Conservation (phyloP, 1,140 invertebrate genomes). For the Hylaeus anthracinus region DNA sequence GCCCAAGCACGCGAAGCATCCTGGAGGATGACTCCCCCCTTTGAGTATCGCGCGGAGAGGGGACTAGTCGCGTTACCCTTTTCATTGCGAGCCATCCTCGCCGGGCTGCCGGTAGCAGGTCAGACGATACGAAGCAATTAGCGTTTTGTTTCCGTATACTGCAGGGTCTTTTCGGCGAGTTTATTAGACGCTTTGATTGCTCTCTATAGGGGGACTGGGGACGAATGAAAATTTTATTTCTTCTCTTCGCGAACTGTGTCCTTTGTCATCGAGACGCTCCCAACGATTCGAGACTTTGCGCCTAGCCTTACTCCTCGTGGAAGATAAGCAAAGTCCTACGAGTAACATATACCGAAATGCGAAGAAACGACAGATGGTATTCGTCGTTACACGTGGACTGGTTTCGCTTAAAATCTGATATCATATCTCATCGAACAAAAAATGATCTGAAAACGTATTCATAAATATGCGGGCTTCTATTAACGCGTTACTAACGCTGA, state of each 20-base stretch:
- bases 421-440: too few species aligned
- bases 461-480: neutral
- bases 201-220: neutral
- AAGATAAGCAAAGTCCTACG: neutral
- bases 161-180: neutral
- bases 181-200: neutral
- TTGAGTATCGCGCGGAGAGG: constrained; percentile 16
- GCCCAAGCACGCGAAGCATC: constrained; percentile 51
- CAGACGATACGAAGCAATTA: neutral
- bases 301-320: neutral
- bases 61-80: constrained; percentile 33
- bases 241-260: neutral
- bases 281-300: neutral
- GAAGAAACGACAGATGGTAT: too few species aligned
- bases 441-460: neutral
- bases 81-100: constrained; percentile 14
- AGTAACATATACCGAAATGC: too few species aligned
- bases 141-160: neutral
- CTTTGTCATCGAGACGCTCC: neutral
- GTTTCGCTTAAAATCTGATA: too few species aligned
- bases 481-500: constrained; percentile 2
- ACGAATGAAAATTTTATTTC: neutral
- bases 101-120: constrained; percentile 15
- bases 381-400: too few species aligned
- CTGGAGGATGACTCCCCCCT: constrained; percentile 19